Conservation (phyloP, 2,888 invertebrate species). For the Unio delphinus region DNA sequence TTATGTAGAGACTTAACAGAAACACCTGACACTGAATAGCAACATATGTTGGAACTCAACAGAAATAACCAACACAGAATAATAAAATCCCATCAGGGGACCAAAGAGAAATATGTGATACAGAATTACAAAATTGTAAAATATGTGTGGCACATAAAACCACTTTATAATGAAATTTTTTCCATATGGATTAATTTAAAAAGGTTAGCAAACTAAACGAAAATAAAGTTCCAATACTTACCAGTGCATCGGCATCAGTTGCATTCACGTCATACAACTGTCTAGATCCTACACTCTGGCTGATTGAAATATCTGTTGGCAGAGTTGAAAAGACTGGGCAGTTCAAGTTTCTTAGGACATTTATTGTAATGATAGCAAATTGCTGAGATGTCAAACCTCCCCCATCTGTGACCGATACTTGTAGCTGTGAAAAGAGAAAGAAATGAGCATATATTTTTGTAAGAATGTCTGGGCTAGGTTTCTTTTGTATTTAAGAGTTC, state of each 20-base stretch:
- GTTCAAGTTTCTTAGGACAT: constrained; percentile 33
- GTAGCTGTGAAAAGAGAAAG: constrained; percentile 9
- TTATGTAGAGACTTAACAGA: too few relatives aligned
- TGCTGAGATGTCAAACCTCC: constrained; percentile 5
- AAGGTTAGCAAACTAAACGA: too few relatives aligned
- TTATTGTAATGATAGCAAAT: constrained; percentile 29
- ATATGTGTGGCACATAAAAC: too few relatives aligned
- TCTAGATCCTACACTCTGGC: constrained; percentile 6
- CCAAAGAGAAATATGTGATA: too few relatives aligned
- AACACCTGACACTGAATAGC: too few relatives aligned
- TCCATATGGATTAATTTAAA: too few relatives aligned
- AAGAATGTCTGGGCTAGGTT: neutral
- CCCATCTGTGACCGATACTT: constrained; percentile 16
- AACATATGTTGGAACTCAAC: too few relatives aligned
- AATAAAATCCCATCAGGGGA: too few relatives aligned
- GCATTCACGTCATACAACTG: constrained; percentile 40
- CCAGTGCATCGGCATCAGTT: constrained; percentile 45
- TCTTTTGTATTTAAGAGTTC: too few relatives aligned
- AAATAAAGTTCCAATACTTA: constrained; percentile 14
- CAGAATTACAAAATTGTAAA: too few relatives aligned
- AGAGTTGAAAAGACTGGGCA: constrained; percentile 21
- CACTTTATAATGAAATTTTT: too few relatives aligned
- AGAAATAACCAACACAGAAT: too few relatives aligned
- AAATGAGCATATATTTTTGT: neutral
- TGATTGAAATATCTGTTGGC: constrained; percentile 10